Conservation (phyloP, 2,888 invertebrate genomes). For the Hybos culiciformis region DNA sequence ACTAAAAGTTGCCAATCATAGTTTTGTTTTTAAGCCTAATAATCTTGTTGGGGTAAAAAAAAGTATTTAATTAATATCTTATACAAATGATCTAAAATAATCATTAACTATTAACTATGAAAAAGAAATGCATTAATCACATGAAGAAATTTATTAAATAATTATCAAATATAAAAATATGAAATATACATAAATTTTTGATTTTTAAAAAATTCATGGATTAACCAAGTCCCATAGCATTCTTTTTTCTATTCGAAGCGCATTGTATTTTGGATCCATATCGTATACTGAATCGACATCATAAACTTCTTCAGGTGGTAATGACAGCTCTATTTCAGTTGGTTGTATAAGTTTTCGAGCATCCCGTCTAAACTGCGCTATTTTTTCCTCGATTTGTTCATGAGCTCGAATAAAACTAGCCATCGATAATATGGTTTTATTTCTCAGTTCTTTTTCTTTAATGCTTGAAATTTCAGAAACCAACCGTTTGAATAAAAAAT, state of each 20-base stretch:
- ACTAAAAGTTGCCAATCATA: no score
- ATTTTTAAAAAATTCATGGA: neutral
- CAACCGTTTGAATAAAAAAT: conserved; percentile 27
- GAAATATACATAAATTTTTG: no score
- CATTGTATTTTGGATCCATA: neutral
- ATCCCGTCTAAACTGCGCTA: conserved; percentile 31
- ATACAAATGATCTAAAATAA: no score
- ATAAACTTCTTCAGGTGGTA: conserved; percentile 29
- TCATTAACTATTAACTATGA: no score
- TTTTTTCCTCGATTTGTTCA: conserved; percentile 25
- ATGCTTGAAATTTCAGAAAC: conserved; percentile 26
- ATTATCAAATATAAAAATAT: no score
- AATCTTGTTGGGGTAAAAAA: no score
- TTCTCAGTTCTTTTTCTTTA: conserved; percentile 20
- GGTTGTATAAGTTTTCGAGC: conserved; percentile 26
- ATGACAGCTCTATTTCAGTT: conserved; percentile 26
- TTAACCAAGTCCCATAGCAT: neutral
- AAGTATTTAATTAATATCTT: no score
- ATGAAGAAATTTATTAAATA: no score
- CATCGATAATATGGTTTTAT: conserved; percentile 17
- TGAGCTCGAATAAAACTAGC: conserved; percentile 25
- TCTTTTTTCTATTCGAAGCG: neutral
- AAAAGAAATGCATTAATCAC: no score
- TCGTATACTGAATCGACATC: conserved; percentile 25
- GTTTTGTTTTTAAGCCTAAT: no score